Base-by-base conservation (phyloP, 2,888 invertebrate species). In the Plebejus anna region DNA sequence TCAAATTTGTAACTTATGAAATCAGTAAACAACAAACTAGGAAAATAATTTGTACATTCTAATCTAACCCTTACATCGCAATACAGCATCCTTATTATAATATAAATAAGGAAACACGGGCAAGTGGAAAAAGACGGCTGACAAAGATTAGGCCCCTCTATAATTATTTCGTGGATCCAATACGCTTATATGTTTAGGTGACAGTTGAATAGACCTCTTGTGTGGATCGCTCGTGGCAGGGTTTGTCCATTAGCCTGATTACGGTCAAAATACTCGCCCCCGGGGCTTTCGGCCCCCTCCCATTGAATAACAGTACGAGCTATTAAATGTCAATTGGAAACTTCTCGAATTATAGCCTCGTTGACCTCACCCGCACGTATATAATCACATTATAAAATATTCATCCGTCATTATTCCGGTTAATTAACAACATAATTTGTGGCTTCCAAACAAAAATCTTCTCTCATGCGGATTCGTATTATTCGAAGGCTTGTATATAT, bases 191-290 rank as follows among this genome's bases (percentile, higher is more conserved):
- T 77, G 76, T 76, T 88, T 86, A 86, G 89, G 86, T 88, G 87
- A 83, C 86, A 86, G 86, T 84, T 84, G 87, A 87, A 88, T 86
- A 84, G 88, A 86, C 83, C 83, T 86, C 86, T 88, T 85, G 86
- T 87, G 83, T 84, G 86, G 84, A 87, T 79, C 78, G 80, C 88
- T 87, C 77, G 87, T 87, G 88, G 87, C 89, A 86, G 88, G 90
- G 90, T 88, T 87, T 87, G 87, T 89, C 90, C 91, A 91, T 91
- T 91, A 91, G 89, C 85, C 86, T 91, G 91, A 91, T 91, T 91
- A 91, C 91, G 90, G 90, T 90, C 91, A 88, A 89, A 90, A 89
- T 86, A 88, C 84, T 86, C 87, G 83, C 84, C 87, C 88, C 84
- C 84, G 79, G 85, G 87, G 85, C 84, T 82, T 75, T 75, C 78